Conservation (phyloP, 2,888 invertebrate species). For the Macaria liturata region DNA sequence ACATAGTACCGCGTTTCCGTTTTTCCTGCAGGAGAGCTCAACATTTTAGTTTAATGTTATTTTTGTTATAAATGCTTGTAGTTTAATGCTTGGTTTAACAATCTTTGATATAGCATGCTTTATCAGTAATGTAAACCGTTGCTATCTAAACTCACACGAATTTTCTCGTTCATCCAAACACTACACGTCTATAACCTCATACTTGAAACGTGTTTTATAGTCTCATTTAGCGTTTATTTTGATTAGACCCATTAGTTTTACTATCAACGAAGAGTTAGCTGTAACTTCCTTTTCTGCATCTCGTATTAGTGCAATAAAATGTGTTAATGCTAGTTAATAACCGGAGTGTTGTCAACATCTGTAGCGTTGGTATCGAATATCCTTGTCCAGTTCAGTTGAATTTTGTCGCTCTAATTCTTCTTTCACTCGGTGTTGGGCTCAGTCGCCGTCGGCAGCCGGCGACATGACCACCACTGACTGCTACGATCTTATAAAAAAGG, state of each 20-base stretch:
- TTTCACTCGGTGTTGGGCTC: conserved; percentile 52
- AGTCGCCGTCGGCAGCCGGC: conserved; percentile 58
- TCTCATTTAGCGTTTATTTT: conserved; percentile 9
- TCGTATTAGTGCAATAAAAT: conserved; percentile 34
- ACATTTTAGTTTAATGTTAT: conserved; percentile 24
- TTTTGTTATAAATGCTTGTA: not conserved
- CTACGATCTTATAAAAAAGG: conserved; percentile 77
- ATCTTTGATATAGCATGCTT: conserved; percentile 32
- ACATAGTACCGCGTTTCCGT: conserved; percentile 35
- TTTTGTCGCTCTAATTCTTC: conserved; percentile 81
- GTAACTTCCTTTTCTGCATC: conserved; percentile 3
- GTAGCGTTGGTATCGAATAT: conserved; percentile 76
- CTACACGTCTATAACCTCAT: conserved; percentile 27
- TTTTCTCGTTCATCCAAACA: conserved; percentile 49
- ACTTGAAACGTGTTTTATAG: conserved; percentile 32
- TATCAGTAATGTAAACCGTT: conserved; percentile 47
- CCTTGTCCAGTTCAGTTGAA: conserved; percentile 69
- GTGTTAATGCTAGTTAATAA: conserved; percentile 53
- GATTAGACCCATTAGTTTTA: conserved; percentile 1
- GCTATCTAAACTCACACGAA: conserved; percentile 44
- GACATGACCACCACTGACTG: conserved; percentile 80
- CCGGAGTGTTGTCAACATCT: conserved; percentile 72
- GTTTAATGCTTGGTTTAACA: conserved; percentile 7
- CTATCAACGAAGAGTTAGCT: conserved; percentile 2
- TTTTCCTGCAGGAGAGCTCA: conserved; percentile 47